phyloP scores from a whole-genome alignment of 2,797 vertebrate species.

The Xiphophorus birchmanni region DNA sequence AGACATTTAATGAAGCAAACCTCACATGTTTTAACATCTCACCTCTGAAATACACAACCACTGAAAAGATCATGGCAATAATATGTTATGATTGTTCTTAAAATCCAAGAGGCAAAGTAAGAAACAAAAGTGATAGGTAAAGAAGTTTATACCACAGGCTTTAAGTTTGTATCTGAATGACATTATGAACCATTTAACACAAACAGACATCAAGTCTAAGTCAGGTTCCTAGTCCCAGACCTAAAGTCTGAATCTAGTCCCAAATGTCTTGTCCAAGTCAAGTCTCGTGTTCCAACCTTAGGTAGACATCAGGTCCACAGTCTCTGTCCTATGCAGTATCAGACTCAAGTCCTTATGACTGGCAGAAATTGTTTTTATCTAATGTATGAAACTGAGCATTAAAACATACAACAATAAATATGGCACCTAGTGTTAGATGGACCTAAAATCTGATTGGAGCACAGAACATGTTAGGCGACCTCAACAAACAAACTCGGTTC shows the following conservation, averaged over 20 bases:
- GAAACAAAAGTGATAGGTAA: background rate
- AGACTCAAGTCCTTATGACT: background rate
- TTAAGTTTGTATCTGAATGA: background rate
- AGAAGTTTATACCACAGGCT: background rate
- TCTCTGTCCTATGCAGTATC: background rate
- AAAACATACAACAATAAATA: background rate
- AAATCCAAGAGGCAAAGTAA: background rate
- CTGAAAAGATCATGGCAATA: background rate
- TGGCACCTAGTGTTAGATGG: background rate
- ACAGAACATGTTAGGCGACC: background rate
- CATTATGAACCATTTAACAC: background rate
- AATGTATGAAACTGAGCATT: background rate
- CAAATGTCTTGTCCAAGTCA: background rate
- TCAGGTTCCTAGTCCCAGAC: background rate
- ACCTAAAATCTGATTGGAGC: background rate
- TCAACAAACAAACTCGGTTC: background rate
- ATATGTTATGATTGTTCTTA: background rate
- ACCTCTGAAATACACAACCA: background rate
- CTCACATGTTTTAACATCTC: background rate
- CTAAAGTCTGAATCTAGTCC: background rate
- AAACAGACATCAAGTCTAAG: background rate
- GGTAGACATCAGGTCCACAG: too few species aligned
- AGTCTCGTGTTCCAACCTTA: background rate
- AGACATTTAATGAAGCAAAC: background rate
- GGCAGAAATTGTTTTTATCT: background rate